Evolutionary conservation across 30 jellyfish, hydroid and myxozoan genomes (phyloP), one percentile per base, ranked within the genome.

Genomic region (Catostylus mosaicus): DNA sequence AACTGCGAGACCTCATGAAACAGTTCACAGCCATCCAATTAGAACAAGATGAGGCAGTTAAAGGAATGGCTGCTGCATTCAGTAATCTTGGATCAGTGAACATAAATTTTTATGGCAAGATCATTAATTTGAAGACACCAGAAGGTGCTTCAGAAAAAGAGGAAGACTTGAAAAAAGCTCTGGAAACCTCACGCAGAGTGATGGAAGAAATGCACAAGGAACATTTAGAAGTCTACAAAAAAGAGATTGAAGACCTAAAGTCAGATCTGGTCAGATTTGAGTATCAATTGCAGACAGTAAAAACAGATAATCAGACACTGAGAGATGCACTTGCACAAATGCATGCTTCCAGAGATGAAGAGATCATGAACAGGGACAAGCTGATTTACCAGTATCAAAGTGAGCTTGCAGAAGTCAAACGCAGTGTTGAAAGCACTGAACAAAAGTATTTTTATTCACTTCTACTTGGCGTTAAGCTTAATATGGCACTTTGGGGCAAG

Each of bases 401-500:
- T 1, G 90, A 80, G 79, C 69, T 84, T 23, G 78, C 78, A 30
- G 93, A 40, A 0, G 23, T 82, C 23, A 59, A 67, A 43, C 76
- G 76, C 19, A 66, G 74, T 46, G 56, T 77, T 32, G 83, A 73
- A 30, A 31, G 66, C 59, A 50, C 88, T 9, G 98, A 91, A 67
- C 93, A 91, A 45, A 91, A 83, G 35, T 91, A 91, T 65, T 91
- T 91, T 52, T 85, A 91, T 56, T 84, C 98, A 0, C 81, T 91
- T 19, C 12, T 91, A 27, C 93, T 91, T 54, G 98, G 98, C 31
- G 98, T 85, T 0, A 91, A 91, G 64, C 61, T 91, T 52, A 91
- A 91, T 50, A 84, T 91, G 96, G 90, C 90, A 5, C 88, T 91
- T 38, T 84, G 93, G 93, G 98, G 96, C 12, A 78, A 73, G 50